Conservation (phyloP, 23 tunicate genomes). For the Trididemnum miniatum region DNA sequence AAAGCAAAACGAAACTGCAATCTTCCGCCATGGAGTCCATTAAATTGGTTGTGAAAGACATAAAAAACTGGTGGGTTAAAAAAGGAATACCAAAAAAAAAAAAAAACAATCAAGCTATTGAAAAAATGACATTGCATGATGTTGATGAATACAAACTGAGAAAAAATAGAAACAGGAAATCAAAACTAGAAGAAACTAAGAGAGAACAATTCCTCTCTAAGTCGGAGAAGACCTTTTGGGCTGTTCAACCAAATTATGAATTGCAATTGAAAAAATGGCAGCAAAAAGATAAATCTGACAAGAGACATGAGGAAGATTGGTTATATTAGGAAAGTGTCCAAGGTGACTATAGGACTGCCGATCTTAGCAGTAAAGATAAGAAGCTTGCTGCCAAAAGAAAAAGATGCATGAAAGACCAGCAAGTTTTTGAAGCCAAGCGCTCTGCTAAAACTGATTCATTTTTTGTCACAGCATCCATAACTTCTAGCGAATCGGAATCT, state of each 20-base stretch:
- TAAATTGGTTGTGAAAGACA: not conserved
- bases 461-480: not conserved
- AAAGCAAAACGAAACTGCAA: not conserved
- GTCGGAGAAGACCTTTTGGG: conserved; percentile 6
- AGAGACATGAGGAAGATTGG: conserved; percentile 11
- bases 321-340: conserved; percentile 4
- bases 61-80: conserved; percentile 9
- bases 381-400: conserved; percentile 12
- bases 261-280: not conserved
- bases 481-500: not conserved
- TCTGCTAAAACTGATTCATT: not conserved
- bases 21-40: not conserved
- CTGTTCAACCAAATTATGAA: not conserved
- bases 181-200: not conserved
- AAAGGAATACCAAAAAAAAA: not conserved
- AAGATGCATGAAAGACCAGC: not conserved
- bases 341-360: too few relatives aligned
- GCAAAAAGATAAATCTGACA: not conserved
- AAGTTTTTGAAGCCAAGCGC: conserved; percentile 9
- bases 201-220: not conserved
- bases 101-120: not conserved
- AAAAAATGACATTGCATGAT: not conserved
- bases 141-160: conserved; percentile 4
- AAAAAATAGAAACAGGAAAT: conserved; percentile 6
- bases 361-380: not conserved